Evolutionary conservation across 1,140 invertebrate genomes (phyloP).

Genomic region (Catajapyx aquilonaris): DNA sequence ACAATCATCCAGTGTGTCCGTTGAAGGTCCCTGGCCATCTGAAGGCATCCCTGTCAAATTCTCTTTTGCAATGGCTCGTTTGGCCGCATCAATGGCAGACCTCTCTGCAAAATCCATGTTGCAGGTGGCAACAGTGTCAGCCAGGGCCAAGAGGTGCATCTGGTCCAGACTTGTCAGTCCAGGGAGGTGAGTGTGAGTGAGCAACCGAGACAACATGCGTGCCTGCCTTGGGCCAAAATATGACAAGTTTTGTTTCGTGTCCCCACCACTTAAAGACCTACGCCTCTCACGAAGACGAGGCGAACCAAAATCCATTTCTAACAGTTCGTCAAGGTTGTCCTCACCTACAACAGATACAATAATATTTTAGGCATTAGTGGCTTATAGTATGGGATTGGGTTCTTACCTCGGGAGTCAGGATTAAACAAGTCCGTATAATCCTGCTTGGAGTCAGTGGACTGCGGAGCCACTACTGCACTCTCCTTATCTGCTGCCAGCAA

Average conservation of each 20-base stretch:
- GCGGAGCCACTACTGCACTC: conserved; percentile 21
- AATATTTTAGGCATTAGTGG: not conserved
- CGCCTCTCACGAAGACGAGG: conserved; percentile 6
- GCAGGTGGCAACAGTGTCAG: conserved; percentile 89
- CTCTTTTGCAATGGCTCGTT: conserved; percentile 43
- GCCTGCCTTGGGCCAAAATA: conserved; percentile 64
- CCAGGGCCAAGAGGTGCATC: conserved; percentile 93
- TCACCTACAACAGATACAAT: conserved; percentile 9
- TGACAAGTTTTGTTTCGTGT: no score
- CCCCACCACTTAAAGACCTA: conserved; percentile 11
- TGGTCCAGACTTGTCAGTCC: conserved; percentile 94
- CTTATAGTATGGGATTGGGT: conserved; percentile 41
- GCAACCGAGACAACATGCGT: conserved; percentile 56
- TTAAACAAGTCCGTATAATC: conserved; percentile 77
- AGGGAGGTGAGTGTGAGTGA: conserved; percentile 91
- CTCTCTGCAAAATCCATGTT: conserved; percentile 68
- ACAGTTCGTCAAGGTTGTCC: conserved; percentile 12
- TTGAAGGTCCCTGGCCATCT: conserved; percentile 37
- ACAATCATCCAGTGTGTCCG: conserved; percentile 80
- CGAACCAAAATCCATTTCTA: conserved; percentile 5
- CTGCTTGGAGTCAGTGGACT: no score
- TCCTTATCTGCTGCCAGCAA: conserved; percentile 84
- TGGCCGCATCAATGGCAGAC: conserved; percentile 55
- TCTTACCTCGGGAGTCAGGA: conserved; percentile 44
- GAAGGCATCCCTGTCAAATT: conserved; percentile 35